Evolutionary conservation across 2,888 invertebrate genomes (phyloP).

Genomic region (Laothoe populi): DNA sequence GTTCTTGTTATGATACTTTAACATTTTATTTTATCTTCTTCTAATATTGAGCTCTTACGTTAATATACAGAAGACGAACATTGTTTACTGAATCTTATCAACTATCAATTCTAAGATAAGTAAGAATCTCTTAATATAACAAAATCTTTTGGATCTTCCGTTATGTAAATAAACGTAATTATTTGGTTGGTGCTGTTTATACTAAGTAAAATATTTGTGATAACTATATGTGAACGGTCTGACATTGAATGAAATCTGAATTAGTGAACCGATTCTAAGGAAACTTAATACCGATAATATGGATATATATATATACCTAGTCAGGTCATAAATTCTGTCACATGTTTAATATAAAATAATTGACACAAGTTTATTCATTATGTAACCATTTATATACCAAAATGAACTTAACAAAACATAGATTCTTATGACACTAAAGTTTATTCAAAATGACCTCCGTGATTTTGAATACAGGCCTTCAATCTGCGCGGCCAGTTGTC

Average conservation of each 20-base stretch:
- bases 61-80: background rate
- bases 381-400: no score
- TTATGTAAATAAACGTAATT: background rate
- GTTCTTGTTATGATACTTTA: background rate
- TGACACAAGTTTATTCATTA: no score
- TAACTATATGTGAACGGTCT: background rate
- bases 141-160: background rate
- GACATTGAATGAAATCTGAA: slow-evolving; percentile 7
- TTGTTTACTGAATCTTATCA: slow-evolving; percentile 9
- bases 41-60: background rate
- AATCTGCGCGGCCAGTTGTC: no score
- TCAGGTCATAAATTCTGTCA: no score
- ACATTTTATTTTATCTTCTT: background rate
- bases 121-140: background rate
- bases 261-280: slow-evolving; percentile 15
- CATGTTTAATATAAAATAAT: no score
- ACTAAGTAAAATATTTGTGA: no score
- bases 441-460: no score
- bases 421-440: no score
- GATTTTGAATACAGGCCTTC: no score
- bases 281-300: slow-evolving; percentile 1
- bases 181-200: background rate
- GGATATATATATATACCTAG: no score
- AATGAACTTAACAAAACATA: no score
- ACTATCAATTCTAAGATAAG: slow-evolving; percentile 15